Conservation (phyloP, 2,888 invertebrate genomes). For the Drosophila quinaria region DNA sequence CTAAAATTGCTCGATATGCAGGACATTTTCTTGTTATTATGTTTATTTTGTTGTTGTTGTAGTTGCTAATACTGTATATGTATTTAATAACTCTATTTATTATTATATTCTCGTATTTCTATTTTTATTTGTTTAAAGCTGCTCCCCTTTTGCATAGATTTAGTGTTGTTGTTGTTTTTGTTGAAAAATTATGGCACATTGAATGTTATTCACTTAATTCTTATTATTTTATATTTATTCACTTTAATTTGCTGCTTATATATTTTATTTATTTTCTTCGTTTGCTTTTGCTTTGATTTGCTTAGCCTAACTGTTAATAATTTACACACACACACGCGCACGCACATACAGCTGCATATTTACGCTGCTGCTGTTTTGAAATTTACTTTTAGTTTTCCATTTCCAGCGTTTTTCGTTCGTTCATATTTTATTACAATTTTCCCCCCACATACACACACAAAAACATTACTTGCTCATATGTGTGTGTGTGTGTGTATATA, state of each 20-base stretch:
- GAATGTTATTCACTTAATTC: slow-evolving; percentile 54
- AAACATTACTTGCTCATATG: slow-evolving; percentile 61
- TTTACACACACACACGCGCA: slow-evolving; percentile 33
- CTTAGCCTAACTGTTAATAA: slow-evolving; percentile 61
- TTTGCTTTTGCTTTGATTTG: slow-evolving; percentile 50
- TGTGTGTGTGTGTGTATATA: slow-evolving; percentile 67
- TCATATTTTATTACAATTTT: slow-evolving; percentile 82
- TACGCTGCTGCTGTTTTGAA: slow-evolving; percentile 51
- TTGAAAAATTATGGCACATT: slow-evolving; percentile 65
- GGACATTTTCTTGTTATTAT: slow-evolving; percentile 79
- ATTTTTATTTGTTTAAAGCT: slow-evolving; percentile 64
- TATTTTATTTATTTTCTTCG: slow-evolving; percentile 40
- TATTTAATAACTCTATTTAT: slow-evolving; percentile 40
- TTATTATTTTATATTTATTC: too few relatives aligned
- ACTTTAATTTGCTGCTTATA: slow-evolving; percentile 30
- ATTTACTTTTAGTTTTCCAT: slow-evolving; percentile 69
- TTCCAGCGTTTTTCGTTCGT: slow-evolving; percentile 66
- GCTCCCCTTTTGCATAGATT: slow-evolving; percentile 53
- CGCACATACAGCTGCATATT: slow-evolving; percentile 43
- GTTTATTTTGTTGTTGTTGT: slow-evolving; percentile 37
- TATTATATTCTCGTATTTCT: slow-evolving; percentile 13
- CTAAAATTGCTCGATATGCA: slow-evolving; percentile 86
- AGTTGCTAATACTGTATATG: slow-evolving; percentile 70
- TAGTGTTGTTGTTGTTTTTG: slow-evolving; percentile 35
- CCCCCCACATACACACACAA: slow-evolving; percentile 52